These are phyloP conservation scores for Buphagus erythrorhynchus DNA, from an alignment of 2,797 vertebrate species.

Conservation along the genomic window DNA sequence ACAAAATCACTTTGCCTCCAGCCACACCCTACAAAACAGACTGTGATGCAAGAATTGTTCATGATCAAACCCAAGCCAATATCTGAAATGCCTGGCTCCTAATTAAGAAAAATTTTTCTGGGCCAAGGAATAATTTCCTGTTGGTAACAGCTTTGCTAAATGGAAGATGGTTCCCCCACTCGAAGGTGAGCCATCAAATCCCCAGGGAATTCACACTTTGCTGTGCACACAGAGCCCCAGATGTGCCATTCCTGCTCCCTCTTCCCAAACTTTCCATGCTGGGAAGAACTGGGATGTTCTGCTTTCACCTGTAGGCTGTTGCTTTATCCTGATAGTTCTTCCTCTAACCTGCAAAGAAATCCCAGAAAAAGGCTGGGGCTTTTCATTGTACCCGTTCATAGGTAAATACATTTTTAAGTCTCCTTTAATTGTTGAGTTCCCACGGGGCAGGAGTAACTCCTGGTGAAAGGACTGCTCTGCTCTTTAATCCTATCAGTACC, in stretches of 20 bases:
- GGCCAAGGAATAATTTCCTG: not conserved
- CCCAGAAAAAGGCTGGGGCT: not conserved
- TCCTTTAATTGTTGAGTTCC: not conserved
- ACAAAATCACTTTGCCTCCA: not conserved
- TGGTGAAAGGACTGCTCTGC: not conserved
- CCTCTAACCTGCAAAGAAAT: not conserved
- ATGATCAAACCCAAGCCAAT: not conserved
- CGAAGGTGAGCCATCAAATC: not conserved
- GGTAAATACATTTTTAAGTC: not conserved
- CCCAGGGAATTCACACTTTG: not conserved
- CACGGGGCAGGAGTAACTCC: constrained; percentile 29
- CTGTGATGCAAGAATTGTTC: not conserved
- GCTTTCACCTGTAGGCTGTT: not conserved
- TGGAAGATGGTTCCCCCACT: not conserved
- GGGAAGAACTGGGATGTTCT: not conserved
- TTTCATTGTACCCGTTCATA: not conserved
- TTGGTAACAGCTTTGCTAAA: not conserved
- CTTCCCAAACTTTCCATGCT: not conserved
- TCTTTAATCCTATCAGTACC: constrained; percentile 6
- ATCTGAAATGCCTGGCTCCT: not conserved
- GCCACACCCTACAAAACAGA: not conserved
- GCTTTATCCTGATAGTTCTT: not conserved
- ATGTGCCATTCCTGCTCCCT: not conserved
- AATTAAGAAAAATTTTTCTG: not conserved
- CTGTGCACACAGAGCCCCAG: not conserved